These are phyloP conservation scores for Crax fasciolata DNA, from an alignment of 2,797 vertebrate species.

Conservation along the genomic window DNA sequence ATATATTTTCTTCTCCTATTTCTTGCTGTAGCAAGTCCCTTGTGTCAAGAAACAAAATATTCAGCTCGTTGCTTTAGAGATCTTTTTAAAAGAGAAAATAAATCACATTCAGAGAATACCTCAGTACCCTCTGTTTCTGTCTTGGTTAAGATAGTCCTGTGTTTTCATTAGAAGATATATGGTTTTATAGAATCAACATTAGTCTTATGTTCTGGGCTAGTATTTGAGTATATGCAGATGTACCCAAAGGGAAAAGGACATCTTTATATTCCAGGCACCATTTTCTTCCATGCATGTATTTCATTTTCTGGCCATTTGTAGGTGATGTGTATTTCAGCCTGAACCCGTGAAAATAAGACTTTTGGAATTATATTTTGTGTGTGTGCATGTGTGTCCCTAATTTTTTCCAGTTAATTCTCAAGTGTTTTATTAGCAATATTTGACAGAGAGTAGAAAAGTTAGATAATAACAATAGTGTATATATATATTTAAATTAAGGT, in stretches of 20 bases:
- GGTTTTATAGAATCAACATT: slow-evolving; percentile 56
- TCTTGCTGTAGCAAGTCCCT: slow-evolving; percentile 27
- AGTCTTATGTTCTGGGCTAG: slow-evolving; percentile 40
- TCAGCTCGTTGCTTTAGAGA: slow-evolving; percentile 31
- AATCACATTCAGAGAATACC: slow-evolving; percentile 2
- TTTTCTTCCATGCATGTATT: background rate
- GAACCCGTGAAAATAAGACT: background rate
- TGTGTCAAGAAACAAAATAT: slow-evolving; percentile 36
- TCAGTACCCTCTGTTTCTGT: slow-evolving; percentile 13
- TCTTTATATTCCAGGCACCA: slow-evolving; percentile 9
- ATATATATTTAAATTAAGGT: background rate
- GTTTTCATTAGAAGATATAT: slow-evolving; percentile 61
- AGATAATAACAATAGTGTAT: no score
- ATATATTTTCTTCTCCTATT: slow-evolving; percentile 37
- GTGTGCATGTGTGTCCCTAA: background rate
- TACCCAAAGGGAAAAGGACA: background rate
- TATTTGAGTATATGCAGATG: background rate
- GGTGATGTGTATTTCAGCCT: background rate
- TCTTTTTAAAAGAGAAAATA: slow-evolving; percentile 43
- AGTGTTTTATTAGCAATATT: background rate
- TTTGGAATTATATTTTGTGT: background rate
- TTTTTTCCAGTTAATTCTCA: background rate
- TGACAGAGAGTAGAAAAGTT: fast-evolving
- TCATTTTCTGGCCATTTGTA: background rate
- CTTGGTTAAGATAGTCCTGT: slow-evolving; percentile 26